Conservation (phyloP, 2,888 invertebrate species). For the Boloria selene region DNA sequence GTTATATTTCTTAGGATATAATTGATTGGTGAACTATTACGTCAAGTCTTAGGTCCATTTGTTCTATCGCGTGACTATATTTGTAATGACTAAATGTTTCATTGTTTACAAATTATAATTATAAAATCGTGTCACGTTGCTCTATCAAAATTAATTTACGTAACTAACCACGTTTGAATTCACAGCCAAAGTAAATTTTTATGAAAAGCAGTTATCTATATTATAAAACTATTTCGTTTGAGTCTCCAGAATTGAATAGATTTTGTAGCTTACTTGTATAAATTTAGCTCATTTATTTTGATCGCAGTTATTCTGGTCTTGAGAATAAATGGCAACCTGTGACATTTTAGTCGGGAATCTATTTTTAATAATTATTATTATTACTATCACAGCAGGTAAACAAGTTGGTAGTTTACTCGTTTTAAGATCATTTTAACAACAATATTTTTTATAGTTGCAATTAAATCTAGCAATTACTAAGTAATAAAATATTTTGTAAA, state of each 20-base stretch:
- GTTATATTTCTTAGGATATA: no score
- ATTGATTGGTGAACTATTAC: not conserved
- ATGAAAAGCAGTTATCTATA: no score
- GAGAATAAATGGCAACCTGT: not conserved
- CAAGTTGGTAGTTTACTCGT: no score
- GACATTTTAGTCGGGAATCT: not conserved
- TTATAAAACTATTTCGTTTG: no score
- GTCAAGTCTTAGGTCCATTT: not conserved
- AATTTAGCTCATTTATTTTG: slow-evolving; percentile 8
- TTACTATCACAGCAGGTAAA: no score
- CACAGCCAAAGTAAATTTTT: no score
- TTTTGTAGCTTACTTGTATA: not conserved
- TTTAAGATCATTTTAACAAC: no score
- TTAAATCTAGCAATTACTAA: no score
- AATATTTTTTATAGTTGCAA: no score
- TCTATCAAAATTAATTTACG: slow-evolving; percentile 3
- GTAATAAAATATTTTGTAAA: no score
- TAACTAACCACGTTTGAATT: not conserved
- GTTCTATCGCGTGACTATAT: slow-evolving; percentile 2
- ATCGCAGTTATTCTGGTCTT: not conserved
- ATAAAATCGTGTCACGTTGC: slow-evolving; percentile 5
- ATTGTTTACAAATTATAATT: slow-evolving; percentile 10
- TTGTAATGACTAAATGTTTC: slow-evolving; percentile 9
- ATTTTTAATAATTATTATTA: not conserved
- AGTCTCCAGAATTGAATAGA: no score